Evolutionary conservation across 2,888 invertebrate species (phyloP).

Genomic region (Dolichomitus sp.): DNA sequence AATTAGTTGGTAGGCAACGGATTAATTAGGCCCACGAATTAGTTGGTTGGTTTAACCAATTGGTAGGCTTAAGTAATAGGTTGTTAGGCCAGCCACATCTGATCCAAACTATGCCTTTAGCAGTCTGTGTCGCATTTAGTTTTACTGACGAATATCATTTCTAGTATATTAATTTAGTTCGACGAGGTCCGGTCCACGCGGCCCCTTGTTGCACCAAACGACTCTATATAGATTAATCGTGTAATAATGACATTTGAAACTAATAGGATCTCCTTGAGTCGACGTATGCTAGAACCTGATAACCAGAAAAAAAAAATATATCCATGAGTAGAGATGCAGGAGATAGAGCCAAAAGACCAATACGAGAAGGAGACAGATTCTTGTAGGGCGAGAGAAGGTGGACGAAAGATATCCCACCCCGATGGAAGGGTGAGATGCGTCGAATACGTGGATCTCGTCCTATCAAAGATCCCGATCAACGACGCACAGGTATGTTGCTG

Average conservation of each 20-base stretch:
- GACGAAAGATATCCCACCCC: constrained; percentile 49
- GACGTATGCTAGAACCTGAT: constrained; percentile 10
- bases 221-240: constrained; percentile 46
- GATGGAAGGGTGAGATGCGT: constrained; percentile 67
- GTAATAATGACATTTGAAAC: constrained; percentile 12
- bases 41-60: no score
- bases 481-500: constrained; percentile 29
- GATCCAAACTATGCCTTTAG: no score
- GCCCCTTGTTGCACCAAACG: constrained; percentile 41
- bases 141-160: no score
- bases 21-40: no score
- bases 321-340: constrained; percentile 22
- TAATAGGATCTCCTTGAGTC: background rate
- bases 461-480: constrained; percentile 32
- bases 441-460: constrained; percentile 30
- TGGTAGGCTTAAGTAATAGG: no score
- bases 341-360: constrained; percentile 45
- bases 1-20: no score
- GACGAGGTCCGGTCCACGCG: constrained; percentile 65
- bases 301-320: constrained; percentile 16
- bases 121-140: no score
- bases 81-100: no score
- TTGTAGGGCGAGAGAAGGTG: constrained; percentile 24
- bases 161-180: constrained; percentile 11
- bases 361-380: constrained; percentile 18